These are phyloP conservation scores for Masticophis lateralis DNA, from an alignment of 2,797 vertebrate genomes.

Conservation along the genomic window DNA sequence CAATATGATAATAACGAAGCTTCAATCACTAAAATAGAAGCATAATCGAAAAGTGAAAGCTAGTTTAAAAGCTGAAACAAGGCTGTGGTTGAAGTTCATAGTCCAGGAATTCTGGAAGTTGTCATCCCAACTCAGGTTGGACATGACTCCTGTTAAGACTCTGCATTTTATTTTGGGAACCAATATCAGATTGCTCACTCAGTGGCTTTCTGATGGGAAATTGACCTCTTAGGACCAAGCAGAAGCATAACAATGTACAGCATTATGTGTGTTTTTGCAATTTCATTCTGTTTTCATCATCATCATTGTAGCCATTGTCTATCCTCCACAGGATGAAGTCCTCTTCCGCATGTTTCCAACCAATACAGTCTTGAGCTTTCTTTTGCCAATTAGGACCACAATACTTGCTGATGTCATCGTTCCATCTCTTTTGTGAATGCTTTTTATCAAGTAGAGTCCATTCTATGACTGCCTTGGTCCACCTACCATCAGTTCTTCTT, in stretches of 20 bases:
- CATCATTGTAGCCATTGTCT: background rate
- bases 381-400: background rate
- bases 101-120: background rate
- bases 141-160: background rate
- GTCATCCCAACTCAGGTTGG: background rate
- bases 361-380: background rate
- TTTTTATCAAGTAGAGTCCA: background rate
- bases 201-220: background rate
- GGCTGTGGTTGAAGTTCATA: background rate
- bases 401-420: background rate
- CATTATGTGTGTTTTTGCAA: background rate
- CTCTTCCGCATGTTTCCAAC: background rate
- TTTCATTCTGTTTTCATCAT: background rate
- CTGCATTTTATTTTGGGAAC: background rate
- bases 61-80: background rate
- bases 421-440: background rate
- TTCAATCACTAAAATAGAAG: background rate
- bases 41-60: background rate
- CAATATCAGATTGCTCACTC: background rate
- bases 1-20: background rate
- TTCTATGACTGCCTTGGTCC: background rate
- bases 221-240: background rate
- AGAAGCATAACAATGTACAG: background rate
- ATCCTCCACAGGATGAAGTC: background rate
- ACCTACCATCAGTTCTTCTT: background rate